phyloP scores from a whole-genome alignment of 37 sponge, comb jelly and placozoan genomes.

The Spongilla lacustris region DNA sequence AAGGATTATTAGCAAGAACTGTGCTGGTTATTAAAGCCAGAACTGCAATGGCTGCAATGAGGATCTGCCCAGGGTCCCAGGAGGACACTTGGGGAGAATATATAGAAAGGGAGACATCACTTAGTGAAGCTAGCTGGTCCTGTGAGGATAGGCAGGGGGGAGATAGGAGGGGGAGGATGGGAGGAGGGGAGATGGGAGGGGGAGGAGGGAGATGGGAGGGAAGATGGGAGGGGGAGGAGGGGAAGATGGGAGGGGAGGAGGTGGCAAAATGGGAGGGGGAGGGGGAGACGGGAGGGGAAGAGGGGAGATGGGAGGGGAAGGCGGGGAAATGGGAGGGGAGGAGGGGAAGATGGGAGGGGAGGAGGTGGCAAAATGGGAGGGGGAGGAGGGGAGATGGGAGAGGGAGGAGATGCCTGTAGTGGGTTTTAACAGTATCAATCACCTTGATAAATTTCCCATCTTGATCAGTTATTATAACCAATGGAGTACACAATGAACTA shows the following conservation, averaged over 20 bases:
- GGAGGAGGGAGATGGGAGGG: not conserved
- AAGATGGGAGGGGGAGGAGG: not conserved
- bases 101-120: not conserved
- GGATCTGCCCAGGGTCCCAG: conserved; percentile 38
- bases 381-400: not conserved
- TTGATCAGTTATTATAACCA: not conserved
- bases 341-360: not conserved
- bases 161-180: not conserved
- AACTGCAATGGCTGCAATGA: not conserved
- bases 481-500: too few relatives aligned
- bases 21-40: not conserved
- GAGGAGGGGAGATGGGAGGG: not conserved
- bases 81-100: conserved; percentile 83
- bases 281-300: not conserved
- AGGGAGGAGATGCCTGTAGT: too few relatives aligned
- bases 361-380: not conserved
- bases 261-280: not conserved
- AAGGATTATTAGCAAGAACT: not conserved
- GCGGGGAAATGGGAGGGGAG: not conserved
- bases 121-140: not conserved
- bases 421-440: too few relatives aligned
- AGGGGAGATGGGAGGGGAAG: not conserved
- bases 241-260: not conserved
- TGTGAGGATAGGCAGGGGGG: not conserved
- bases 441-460: not conserved